phyloP scores from a whole-genome alignment of 2,888 invertebrate species.

The Serrognathus titanus region DNA sequence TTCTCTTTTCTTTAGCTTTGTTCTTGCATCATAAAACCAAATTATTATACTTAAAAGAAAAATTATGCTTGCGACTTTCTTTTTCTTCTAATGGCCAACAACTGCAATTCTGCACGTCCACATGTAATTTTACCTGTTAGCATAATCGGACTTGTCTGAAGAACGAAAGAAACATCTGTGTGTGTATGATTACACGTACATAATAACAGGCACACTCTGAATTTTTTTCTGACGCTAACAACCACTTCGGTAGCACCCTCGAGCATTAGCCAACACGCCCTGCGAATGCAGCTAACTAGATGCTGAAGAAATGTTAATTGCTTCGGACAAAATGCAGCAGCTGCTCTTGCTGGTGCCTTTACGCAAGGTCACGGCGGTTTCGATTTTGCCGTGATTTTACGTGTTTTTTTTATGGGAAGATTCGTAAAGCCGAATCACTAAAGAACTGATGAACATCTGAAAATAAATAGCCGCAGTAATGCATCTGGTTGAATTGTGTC shows the following conservation, averaged over 20 bases:
- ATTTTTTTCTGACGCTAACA: slow-evolving; percentile 20
- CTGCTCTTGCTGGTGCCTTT: slow-evolving; percentile 19
- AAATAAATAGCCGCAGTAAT: no score
- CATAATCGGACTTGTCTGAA: not conserved
- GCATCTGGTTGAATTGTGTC: no score
- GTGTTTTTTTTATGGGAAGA: no score
- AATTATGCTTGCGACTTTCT: no score
- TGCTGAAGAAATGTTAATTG: slow-evolving; percentile 11
- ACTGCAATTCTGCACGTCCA: no score
- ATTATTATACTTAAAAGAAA: no score
- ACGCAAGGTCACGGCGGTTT: slow-evolving; percentile 14
- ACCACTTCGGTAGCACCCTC: slow-evolving; percentile 30
- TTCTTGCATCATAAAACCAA: no score
- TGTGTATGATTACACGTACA: not conserved
- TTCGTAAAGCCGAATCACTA: no score
- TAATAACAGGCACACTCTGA: slow-evolving; percentile 18
- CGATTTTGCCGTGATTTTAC: no score
- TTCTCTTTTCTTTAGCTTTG: no score
- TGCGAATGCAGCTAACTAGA: slow-evolving; percentile 19
- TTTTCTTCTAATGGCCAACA: no score
- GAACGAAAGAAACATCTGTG: not conserved
- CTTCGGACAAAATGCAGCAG: slow-evolving; percentile 20
- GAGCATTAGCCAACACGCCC: slow-evolving; percentile 27
- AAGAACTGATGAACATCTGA: no score
- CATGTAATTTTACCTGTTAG: not conserved